Percentiles rank a stretch among this genome's conserved stretches.
Conservation (phyloP, 1,140 invertebrate genomes). For the Drosophila littoralis region DNA sequence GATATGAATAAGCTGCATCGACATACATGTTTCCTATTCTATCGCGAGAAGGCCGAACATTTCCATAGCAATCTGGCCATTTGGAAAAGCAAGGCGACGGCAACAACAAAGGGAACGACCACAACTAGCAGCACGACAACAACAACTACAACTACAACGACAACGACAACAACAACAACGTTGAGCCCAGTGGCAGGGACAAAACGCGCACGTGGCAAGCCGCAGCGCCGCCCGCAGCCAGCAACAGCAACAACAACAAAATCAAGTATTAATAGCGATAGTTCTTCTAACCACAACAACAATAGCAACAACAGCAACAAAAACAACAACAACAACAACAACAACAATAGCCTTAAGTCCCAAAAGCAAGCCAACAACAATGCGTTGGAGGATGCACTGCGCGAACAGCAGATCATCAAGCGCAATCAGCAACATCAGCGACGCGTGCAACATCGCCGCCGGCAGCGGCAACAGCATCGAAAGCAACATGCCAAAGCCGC, state of each 20-base stretch:
- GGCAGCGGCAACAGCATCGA: constrained; percentile 35
- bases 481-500: constrained; percentile 19
- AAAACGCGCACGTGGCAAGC: constrained; percentile 53
- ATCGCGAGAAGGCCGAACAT: constrained; percentile 43
- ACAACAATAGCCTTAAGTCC: constrained; percentile 67
- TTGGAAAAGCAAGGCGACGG: constrained; percentile 24
- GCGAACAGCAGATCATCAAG: constrained; percentile 42
- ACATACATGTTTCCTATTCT: constrained; percentile 62
- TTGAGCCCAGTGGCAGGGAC: constrained; percentile 56
- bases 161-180: constrained; percentile 49
- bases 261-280: constrained; percentile 82
- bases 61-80: constrained; percentile 28
- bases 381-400: constrained; percentile 33
- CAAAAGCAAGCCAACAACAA: constrained; percentile 49
- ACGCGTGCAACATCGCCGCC: constrained; percentile 20
- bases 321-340: constrained; percentile 15
- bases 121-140: constrained; percentile 45
- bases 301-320: constrained; percentile 36
- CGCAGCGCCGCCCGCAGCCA: constrained; percentile 31
- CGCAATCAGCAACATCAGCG: constrained; percentile 32
- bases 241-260: constrained; percentile 33
- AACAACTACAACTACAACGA: constrained; percentile 36
- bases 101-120: constrained; percentile 32
- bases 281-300: constrained; percentile 45
- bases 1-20: constrained; percentile 45